A percentile compares a stretch with the other conserved stretches of the same genome.
Evolutionary conservation across 2,113 vertebrate species (phyloP).

Genomic region (Hyperopisus bebe): DNA sequence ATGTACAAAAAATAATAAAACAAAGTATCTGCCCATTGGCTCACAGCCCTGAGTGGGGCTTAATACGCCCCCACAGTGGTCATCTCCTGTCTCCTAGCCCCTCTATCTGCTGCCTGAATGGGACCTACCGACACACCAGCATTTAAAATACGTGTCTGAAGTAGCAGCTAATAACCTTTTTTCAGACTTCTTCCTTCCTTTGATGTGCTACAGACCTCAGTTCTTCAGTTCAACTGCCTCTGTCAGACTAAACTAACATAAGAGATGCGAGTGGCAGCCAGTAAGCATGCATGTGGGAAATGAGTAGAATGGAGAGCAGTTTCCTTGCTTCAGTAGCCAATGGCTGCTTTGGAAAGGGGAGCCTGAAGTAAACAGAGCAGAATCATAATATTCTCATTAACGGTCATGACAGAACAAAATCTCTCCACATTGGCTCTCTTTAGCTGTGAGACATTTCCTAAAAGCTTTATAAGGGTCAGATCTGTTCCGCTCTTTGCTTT

Average conservation of each 20-base stretch:
- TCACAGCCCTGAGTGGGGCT: not conserved
- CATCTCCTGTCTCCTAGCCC: not conserved
- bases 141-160: not conserved
- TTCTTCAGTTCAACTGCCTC: not conserved
- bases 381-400: not conserved
- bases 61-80: not conserved
- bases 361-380: not conserved
- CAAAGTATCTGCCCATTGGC: not conserved
- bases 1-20: not conserved
- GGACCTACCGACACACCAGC: not conserved
- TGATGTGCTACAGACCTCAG: not conserved
- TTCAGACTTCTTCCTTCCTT: not conserved
- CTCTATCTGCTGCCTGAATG: not conserved
- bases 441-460: not conserved
- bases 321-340: not conserved
- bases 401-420: not conserved
- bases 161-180: not conserved
- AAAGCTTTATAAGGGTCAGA: too few relatives aligned
- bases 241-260: not conserved
- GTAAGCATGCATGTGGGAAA: not conserved
- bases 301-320: not conserved
- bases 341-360: not conserved
- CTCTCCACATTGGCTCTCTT: not conserved
- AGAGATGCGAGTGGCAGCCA: not conserved
- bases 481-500: conserved; percentile 5